Evolutionary conservation across 2,113 vertebrate species (phyloP).

Genomic region (Meles meles): DNA sequence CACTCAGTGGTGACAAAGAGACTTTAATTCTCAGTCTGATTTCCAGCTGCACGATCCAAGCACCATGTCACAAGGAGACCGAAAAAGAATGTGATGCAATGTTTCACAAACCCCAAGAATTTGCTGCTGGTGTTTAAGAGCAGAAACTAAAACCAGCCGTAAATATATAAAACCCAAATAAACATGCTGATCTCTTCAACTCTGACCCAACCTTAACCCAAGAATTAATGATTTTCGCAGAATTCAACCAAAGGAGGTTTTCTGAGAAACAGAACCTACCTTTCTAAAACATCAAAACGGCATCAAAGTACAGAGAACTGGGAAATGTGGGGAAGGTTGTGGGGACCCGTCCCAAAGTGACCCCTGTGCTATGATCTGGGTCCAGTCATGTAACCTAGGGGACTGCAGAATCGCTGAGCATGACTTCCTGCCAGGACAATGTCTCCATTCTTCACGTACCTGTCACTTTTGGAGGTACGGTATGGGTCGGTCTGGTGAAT

Average conservation of each 20-base stretch:
- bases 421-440: neutral
- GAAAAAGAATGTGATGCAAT: neutral
- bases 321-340: neutral
- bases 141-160: conserved; percentile 41
- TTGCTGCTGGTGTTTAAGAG: conserved; percentile 35
- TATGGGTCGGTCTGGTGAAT: neutral
- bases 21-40: conserved; percentile 10
- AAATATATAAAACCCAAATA: conserved; percentile 44
- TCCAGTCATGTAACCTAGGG: neutral
- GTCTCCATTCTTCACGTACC: neutral
- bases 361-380: neutral
- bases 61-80: neutral
- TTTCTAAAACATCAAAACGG: neutral
- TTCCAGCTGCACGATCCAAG: conserved; percentile 14
- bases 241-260: conserved; percentile 18
- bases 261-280: neutral
- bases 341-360: neutral
- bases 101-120: conserved; percentile 17
- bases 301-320: neutral
- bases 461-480: neutral
- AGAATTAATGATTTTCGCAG: conserved; percentile 38
- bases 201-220: conserved; percentile 7
- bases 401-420: neutral
- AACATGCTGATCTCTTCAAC: conserved; percentile 13
- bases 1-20: conserved; percentile 9